These are phyloP conservation scores for Nebria salina DNA, from an alignment of 2,888 invertebrate species.

Conservation along the genomic window DNA sequence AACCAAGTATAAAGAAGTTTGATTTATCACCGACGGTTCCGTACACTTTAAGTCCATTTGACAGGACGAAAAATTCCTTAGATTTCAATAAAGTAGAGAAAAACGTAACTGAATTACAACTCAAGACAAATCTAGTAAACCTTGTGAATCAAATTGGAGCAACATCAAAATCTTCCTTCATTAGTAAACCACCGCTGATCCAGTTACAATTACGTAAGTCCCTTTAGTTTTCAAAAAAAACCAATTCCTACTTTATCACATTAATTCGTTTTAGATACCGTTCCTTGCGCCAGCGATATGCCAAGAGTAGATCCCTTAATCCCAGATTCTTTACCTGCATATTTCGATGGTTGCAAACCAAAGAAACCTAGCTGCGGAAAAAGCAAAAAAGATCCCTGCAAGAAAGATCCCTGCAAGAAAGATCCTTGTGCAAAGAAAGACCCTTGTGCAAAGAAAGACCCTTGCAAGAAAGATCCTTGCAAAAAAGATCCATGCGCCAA, in stretches of 20 bases:
- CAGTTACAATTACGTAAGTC: not conserved
- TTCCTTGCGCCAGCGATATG: not conserved
- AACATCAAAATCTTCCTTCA: not conserved
- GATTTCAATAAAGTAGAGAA: not conserved
- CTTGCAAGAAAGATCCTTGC: not conserved
- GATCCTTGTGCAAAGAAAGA: slow-evolving; percentile 21
- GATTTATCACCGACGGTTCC: not conserved
- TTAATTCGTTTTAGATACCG: not conserved
- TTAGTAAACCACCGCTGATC: not conserved
- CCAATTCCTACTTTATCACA: not conserved
- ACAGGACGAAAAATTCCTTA: not conserved
- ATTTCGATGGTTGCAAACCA: slow-evolving; percentile 2
- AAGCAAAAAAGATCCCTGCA: not conserved
- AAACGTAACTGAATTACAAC: not conserved
- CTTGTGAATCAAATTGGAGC: not conserved
- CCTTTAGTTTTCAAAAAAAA: not conserved
- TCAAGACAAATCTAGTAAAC: not conserved
- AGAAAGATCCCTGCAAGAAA: slow-evolving; percentile 17
- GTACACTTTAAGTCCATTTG: not conserved
- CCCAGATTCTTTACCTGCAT: not conserved
- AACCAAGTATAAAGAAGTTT: not conserved
- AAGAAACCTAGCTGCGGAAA: not conserved
- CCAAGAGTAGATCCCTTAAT: not conserved
- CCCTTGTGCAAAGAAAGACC: slow-evolving; percentile 2
- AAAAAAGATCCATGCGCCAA: slow-evolving; percentile 22